A percentile compares a stretch with the other conserved stretches of the same genome.
Conservation (phyloP, 2,113 vertebrate genomes). For the Toxotes chatareus region DNA sequence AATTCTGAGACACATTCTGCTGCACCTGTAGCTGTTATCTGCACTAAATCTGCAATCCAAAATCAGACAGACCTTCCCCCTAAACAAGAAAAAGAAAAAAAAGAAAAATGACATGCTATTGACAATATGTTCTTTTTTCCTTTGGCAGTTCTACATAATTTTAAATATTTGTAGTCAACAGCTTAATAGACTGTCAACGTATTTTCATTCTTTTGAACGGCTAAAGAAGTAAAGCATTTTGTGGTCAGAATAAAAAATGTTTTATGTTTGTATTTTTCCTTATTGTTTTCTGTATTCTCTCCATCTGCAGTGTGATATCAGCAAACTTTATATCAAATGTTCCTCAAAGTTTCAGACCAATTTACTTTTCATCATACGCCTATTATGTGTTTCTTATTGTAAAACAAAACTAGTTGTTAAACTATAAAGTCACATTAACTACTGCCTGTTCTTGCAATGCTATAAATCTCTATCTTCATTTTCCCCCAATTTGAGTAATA, state of each 20-base stretch:
- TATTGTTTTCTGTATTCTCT: background rate
- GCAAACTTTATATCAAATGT: background rate
- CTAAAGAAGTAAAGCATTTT: background rate
- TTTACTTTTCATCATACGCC: constrained; percentile 27
- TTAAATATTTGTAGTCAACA: background rate
- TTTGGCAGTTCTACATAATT: background rate
- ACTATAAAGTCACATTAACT: constrained; percentile 63
- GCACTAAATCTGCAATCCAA: background rate
- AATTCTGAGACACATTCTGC: background rate
- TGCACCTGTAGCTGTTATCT: background rate
- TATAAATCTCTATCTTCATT: constrained; percentile 68
- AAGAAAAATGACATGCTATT: background rate
- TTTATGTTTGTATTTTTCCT: background rate
- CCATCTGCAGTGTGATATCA: background rate
- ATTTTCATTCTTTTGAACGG: background rate
- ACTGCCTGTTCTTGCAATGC: constrained; percentile 39
- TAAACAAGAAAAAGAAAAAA: background rate
- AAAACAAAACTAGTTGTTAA: constrained; percentile 72
- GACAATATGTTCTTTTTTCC: background rate
- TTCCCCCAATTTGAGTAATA: constrained; percentile 75
- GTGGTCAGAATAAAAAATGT: background rate
- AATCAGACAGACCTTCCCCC: background rate
- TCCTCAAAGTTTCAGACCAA: background rate
- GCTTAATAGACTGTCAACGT: background rate
- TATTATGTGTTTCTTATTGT: constrained; percentile 54